A percentile compares a stretch with the other conserved stretches of the same genome.
These are phyloP conservation scores for Oxyruncus cristatus DNA, from an alignment of 2,113 vertebrate genomes.

Conservation along the genomic window DNA sequence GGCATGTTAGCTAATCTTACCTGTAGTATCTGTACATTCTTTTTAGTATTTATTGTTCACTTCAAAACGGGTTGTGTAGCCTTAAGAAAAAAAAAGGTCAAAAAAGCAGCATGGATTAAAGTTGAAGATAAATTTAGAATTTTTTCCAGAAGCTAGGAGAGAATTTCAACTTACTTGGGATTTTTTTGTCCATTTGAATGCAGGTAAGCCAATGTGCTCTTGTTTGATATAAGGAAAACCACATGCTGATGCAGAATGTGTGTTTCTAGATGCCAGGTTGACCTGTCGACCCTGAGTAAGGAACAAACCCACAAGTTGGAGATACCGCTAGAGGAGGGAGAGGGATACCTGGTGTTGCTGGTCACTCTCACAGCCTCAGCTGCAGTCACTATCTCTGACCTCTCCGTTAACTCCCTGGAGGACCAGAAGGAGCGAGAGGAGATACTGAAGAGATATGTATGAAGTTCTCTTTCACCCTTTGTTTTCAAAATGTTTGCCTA, in stretches of 20 bases:
- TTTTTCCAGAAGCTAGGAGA: background rate
- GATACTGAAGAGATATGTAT: slow-evolving; percentile 93
- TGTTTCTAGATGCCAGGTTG: slow-evolving; percentile 88
- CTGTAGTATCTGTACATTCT: background rate
- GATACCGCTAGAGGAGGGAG: slow-evolving; percentile 86
- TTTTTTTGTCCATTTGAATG: background rate
- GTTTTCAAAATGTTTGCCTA: background rate
- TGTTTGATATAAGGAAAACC: background rate
- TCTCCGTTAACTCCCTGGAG: slow-evolving; percentile 87
- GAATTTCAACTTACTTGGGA: background rate
- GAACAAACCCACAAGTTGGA: slow-evolving; percentile 95
- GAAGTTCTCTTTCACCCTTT: slow-evolving; percentile 51
- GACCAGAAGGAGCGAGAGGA: slow-evolving; percentile 87
- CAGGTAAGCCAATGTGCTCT: background rate
- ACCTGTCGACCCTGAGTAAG: slow-evolving; percentile 87
- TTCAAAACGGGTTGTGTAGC: background rate
- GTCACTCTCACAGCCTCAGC: slow-evolving; percentile 95
- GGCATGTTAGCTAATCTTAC: background rate
- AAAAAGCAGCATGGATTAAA: background rate
- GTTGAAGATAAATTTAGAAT: background rate
- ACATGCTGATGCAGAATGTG: slow-evolving; percentile 57
- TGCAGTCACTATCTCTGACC: slow-evolving; percentile 89
- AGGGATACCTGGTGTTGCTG: slow-evolving; percentile 88
- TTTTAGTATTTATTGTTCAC: background rate
- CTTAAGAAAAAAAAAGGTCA: background rate